These are phyloP conservation scores for Eubucco bourcierii DNA, from an alignment of 2,113 vertebrate species.

Conservation along the genomic window DNA sequence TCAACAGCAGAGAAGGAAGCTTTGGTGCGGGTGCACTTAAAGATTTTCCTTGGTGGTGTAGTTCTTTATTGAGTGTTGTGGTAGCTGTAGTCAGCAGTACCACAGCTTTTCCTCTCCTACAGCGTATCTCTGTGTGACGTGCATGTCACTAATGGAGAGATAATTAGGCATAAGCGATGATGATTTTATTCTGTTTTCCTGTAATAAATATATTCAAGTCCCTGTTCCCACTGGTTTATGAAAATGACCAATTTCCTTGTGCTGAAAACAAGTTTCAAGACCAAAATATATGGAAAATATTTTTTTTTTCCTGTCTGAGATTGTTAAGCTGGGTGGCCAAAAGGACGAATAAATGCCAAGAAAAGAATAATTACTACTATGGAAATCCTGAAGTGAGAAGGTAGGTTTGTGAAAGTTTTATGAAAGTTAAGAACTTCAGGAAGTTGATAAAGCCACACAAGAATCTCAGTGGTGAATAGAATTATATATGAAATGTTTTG, in stretches of 20 bases:
- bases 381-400: not conserved
- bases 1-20: not conserved
- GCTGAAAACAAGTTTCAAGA: not conserved
- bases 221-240: not conserved
- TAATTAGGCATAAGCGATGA: not conserved
- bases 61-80: not conserved
- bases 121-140: not conserved
- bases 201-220: not conserved
- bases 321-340: not conserved
- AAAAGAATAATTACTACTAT: not conserved
- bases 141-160: not conserved
- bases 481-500: not conserved
- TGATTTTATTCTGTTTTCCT: conserved; percentile 13
- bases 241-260: not conserved
- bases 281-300: not conserved
- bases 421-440: not conserved
- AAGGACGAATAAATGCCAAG: not conserved
- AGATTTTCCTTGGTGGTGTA: not conserved
- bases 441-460: not conserved
- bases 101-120: not conserved
- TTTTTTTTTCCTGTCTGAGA: not conserved
- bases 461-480: not conserved
- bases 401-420: not conserved
- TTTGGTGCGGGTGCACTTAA: fast-evolving
- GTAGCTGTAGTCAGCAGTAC: not conserved